phyloP scores from a whole-genome alignment of 2,113 vertebrate genomes.

The Halcyon senegalensis region DNA sequence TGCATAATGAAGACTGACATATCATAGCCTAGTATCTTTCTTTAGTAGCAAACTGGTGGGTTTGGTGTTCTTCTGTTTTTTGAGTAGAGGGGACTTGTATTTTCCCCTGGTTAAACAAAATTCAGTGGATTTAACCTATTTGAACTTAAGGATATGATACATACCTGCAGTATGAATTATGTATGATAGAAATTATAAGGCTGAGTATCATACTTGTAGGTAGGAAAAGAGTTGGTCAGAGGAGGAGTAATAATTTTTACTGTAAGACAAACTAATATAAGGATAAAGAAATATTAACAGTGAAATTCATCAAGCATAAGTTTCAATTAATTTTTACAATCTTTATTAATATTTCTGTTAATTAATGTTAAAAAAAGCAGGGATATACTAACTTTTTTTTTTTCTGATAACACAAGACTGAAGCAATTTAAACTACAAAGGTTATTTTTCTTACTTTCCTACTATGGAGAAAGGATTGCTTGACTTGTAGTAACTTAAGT shows the following conservation, averaged over 20 bases:
- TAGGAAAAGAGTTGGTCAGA: neutral
- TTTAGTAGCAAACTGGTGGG: neutral
- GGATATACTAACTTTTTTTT: neutral
- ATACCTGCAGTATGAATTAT: neutral
- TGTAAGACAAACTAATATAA: neutral
- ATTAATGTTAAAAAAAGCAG: neutral
- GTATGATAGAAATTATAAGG: neutral
- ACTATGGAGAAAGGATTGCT: neutral
- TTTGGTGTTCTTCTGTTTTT: neutral
- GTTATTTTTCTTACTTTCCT: no score
- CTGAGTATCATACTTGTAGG: neutral
- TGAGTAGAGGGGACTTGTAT: rapidly evolving
- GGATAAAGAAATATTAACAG: neutral
- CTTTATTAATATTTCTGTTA: neutral
- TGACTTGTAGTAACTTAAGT: neutral
- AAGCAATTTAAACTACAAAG: neutral
- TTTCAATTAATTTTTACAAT: neutral
- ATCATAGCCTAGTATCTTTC: neutral
- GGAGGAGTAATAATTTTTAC: neutral
- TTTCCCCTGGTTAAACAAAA: neutral
- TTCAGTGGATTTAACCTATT: neutral
- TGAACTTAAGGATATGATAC: neutral
- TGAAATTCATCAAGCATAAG: neutral
- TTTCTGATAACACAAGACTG: neutral
- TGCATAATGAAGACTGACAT: neutral